These are phyloP conservation scores for Rhabdophis nuchalis DNA, from an alignment of 2,797 vertebrate genomes.

Conservation along the genomic window DNA sequence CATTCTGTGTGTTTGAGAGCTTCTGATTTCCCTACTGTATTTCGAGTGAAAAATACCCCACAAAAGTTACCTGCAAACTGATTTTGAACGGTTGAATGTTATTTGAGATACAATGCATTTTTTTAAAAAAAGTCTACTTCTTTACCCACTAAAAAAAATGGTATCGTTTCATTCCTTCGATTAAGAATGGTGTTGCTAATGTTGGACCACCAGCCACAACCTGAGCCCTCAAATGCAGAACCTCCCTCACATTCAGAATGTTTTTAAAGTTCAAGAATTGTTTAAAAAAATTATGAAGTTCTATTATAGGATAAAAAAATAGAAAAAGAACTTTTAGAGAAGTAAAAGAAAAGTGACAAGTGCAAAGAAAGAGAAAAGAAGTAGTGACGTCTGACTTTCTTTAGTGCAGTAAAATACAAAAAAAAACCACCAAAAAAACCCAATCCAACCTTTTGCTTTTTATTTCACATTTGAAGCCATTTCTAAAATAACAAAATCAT, in stretches of 20 bases:
- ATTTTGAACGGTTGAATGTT: neutral
- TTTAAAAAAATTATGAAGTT: neutral
- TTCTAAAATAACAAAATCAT: too few species aligned
- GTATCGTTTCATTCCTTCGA: constrained; percentile 52
- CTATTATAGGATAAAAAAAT: neutral
- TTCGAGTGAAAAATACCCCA: neutral
- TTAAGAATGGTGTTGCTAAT: neutral
- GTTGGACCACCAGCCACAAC: neutral
- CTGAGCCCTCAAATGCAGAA: neutral
- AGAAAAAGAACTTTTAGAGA: neutral
- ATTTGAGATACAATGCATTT: neutral
- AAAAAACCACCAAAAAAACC: too few species aligned
- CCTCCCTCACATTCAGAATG: neutral
- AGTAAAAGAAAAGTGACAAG: neutral
- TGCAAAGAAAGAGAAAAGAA: neutral
- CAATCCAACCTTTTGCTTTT: neutral
- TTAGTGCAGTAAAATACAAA: neutral
- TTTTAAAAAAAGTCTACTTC: neutral
- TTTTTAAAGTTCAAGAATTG: neutral
- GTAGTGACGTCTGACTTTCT: neutral
- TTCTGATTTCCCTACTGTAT: neutral
- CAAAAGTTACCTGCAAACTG: neutral
- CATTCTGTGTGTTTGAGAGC: too few species aligned
- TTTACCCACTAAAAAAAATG: neutral
- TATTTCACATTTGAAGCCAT: too few species aligned